These are phyloP conservation scores for Palythoa heliodiscus DNA, from an alignment of 92 coral and sea anemone genomes.

Conservation along the genomic window DNA sequence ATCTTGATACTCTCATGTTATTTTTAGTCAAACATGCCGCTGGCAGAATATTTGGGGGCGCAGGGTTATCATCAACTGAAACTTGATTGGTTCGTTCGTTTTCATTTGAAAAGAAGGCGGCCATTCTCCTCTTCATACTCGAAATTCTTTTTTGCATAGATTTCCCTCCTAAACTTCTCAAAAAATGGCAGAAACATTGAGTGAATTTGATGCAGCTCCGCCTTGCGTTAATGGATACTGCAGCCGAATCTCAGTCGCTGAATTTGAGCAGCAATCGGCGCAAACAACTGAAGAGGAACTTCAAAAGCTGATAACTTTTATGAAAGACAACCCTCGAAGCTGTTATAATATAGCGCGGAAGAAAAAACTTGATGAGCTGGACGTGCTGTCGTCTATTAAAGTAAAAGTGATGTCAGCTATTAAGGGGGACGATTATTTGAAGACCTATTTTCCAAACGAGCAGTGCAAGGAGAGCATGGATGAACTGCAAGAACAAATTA, in stretches of 20 bases:
- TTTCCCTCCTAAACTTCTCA: neutral
- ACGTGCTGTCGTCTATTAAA: slow-evolving; percentile 50
- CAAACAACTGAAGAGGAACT: slow-evolving; percentile 65
- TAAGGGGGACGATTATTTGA: slow-evolving; percentile 58
- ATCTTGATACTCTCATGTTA: slow-evolving; percentile 5
- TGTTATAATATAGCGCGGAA: slow-evolving; percentile 49
- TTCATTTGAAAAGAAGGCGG: slow-evolving; percentile 39
- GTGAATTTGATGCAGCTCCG: slow-evolving; percentile 56
- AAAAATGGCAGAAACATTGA: slow-evolving; percentile 52
- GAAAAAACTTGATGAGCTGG: slow-evolving; percentile 55
- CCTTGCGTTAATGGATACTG: slow-evolving; percentile 55
- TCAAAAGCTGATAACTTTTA: slow-evolving; percentile 48
- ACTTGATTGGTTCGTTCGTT: slow-evolving; percentile 19
- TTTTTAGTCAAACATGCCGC: slow-evolving; percentile 5
- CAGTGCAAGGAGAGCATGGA: slow-evolving; percentile 54
- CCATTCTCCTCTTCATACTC: neutral
- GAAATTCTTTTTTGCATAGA: neutral
- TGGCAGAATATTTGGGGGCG: slow-evolving; percentile 19
- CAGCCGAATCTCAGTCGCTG: slow-evolving; percentile 47
- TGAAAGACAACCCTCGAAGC: slow-evolving; percentile 50
- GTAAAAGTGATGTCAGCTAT: slow-evolving; percentile 59
- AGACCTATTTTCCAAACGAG: slow-evolving; percentile 49
- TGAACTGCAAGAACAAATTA: slow-evolving; percentile 31
- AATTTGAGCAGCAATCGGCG: slow-evolving; percentile 54
- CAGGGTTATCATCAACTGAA: neutral